Evolutionary conservation across 2,797 vertebrate genomes (phyloP).

Genomic region (Remorina albescens): DNA sequence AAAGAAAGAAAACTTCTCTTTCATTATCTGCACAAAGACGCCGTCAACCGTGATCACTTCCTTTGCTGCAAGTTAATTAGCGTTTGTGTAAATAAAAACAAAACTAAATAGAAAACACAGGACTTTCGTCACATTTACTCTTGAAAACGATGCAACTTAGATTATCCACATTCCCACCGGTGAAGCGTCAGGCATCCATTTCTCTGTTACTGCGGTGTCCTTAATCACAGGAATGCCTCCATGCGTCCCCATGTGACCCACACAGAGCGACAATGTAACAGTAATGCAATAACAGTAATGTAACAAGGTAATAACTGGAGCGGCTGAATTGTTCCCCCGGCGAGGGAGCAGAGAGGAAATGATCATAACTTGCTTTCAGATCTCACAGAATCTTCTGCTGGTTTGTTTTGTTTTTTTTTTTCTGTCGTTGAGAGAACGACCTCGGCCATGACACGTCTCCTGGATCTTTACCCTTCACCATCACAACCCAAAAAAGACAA

Average conservation of each 20-base stretch:
- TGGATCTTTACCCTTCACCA: neutral
- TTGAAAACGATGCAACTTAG: neutral
- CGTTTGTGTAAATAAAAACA: too few relatives aligned
- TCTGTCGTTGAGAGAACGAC: neutral
- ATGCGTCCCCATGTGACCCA: conserved; percentile 48
- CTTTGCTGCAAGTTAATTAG: neutral
- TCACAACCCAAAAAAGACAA: too few relatives aligned
- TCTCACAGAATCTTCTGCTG: conserved; percentile 63
- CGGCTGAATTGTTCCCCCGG: conserved; percentile 71
- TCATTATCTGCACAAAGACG: neutral
- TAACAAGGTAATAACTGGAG: conserved; percentile 73
- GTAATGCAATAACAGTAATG: conserved; percentile 76
- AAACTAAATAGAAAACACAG: too few relatives aligned
- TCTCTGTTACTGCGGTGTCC: conserved; percentile 44
- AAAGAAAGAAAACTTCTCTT: conserved; percentile 11
- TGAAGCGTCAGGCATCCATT: neutral
- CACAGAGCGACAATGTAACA: conserved; percentile 45
- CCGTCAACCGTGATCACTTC: neutral
- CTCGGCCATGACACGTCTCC: too few relatives aligned
- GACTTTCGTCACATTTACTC: neutral
- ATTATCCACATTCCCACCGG: neutral
- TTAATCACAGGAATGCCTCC: conserved; percentile 71
- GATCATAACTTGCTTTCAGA: conserved; percentile 64
- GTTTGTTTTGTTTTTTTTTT: too few relatives aligned
- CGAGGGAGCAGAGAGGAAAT: conserved; percentile 67